Evolutionary conservation across 2,888 invertebrate genomes (phyloP).

Genomic region (Apodemia mormo): DNA sequence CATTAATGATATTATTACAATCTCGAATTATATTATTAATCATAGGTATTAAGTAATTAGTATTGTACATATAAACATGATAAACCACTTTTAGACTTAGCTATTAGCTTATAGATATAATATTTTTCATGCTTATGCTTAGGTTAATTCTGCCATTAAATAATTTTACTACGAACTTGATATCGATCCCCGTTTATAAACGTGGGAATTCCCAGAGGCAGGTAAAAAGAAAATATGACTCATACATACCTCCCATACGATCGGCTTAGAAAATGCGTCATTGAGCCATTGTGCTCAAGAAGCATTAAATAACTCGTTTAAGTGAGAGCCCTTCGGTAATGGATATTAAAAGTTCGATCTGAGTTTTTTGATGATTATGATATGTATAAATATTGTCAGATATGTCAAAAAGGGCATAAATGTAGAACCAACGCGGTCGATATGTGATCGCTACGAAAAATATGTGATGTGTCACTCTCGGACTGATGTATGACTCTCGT

Average conservation of each 20-base stretch:
- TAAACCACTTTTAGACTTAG: too few species aligned
- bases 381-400: too few species aligned
- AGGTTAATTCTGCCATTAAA: background rate
- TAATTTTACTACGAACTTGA: constrained; percentile 41
- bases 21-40: too few species aligned
- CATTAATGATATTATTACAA: too few species aligned
- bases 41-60: too few species aligned
- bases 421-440: too few species aligned
- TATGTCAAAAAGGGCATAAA: too few species aligned
- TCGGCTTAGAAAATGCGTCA: constrained; percentile 39
- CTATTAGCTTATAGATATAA: too few species aligned
- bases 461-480: too few species aligned
- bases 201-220: constrained; percentile 54
- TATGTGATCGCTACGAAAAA: too few species aligned
- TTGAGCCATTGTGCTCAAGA: constrained; percentile 31
- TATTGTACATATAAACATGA: too few species aligned
- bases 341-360: background rate
- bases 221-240: constrained; percentile 53
- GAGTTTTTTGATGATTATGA: background rate
- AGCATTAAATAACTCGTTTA: constrained; percentile 16
- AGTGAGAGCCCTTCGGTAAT: constrained; percentile 7
- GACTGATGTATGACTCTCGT: too few species aligned
- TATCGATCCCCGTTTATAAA: constrained; percentile 48
- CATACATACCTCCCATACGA: constrained; percentile 44
- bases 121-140: background rate